Conservation (phyloP, 2,888 invertebrate species). For the Pterostichus niger region DNA sequence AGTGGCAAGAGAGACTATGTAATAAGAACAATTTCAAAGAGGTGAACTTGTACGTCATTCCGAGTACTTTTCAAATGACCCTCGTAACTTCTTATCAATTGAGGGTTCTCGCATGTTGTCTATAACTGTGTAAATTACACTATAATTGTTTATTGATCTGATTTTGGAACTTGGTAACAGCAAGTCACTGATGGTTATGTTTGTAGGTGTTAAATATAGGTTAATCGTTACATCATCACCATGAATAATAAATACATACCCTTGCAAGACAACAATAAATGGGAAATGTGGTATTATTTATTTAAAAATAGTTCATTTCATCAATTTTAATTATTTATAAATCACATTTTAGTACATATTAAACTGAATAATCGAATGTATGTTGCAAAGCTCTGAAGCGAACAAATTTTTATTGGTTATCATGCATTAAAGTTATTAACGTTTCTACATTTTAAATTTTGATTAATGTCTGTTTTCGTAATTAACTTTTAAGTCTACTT, state of each 20-base stretch:
- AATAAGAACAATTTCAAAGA: no score
- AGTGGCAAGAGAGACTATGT: no score
- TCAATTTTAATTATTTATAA: not conserved
- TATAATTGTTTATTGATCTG: constrained; percentile 37
- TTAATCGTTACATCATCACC: constrained; percentile 21
- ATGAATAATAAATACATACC: constrained; percentile 16
- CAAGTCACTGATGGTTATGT: constrained; percentile 2
- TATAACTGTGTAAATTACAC: constrained; percentile 32
- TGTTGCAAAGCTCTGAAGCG: not conserved
- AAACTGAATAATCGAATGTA: not conserved
- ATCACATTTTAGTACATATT: not conserved
- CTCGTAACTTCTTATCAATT: constrained; percentile 14
- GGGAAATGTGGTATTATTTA: not conserved
- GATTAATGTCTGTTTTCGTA: no score
- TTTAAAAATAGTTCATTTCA: not conserved
- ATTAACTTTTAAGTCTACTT: no score
- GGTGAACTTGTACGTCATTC: no score
- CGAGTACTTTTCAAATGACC: not conserved
- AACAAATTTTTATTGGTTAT: not conserved
- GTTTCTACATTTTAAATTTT: no score
- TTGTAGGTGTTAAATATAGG: constrained; percentile 30
- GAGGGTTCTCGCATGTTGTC: not conserved
- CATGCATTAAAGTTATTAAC: no score
- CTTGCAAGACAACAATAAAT: not conserved
- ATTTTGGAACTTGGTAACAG: constrained; percentile 35